Conservation (phyloP, 2,888 invertebrate species). For the Noctua janthe region DNA sequence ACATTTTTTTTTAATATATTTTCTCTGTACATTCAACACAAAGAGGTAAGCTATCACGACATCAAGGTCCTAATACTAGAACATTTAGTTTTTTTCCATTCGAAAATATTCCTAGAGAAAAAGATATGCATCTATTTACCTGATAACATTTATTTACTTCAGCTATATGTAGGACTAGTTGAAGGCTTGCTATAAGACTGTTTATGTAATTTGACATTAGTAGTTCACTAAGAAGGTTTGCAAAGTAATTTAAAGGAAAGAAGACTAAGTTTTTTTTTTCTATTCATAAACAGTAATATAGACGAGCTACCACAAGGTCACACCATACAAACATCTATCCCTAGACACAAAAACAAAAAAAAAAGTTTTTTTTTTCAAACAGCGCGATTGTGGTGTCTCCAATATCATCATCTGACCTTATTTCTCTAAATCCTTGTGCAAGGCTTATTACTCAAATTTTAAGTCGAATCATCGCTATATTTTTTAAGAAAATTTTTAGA, state of each 20-base stretch:
- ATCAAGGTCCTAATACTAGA: conserved; percentile 85
- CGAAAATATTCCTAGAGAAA: conserved; percentile 89
- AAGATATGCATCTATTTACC: conserved; percentile 90
- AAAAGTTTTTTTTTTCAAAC: conserved; percentile 61
- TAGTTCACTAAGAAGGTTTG: conserved; percentile 54
- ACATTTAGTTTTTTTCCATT: conserved; percentile 85
- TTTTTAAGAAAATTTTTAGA: conserved; percentile 83
- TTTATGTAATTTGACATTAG: conserved; percentile 75
- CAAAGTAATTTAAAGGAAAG: conserved; percentile 53
- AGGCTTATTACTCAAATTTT: conserved; percentile 70
- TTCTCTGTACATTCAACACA: conserved; percentile 75
- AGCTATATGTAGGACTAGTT: conserved; percentile 82
- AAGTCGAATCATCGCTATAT: conserved; percentile 74
- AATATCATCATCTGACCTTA: conserved; percentile 69
- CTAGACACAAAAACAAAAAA: conserved; percentile 76
- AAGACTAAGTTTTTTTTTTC: conserved; percentile 48
- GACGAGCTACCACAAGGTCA: conserved; percentile 77
- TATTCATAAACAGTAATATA: conserved; percentile 79
- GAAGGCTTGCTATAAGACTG: conserved; percentile 80
- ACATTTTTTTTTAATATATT: conserved; percentile 56
- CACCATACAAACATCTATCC: conserved; percentile 83
- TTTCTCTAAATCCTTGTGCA: conserved; percentile 76
- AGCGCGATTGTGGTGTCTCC: conserved; percentile 73
- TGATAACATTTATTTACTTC: conserved; percentile 85
- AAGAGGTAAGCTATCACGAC: conserved; percentile 87